Evolutionary conservation across 2,113 vertebrate species (phyloP).

Genomic region (Macrotis lagotis): DNA sequence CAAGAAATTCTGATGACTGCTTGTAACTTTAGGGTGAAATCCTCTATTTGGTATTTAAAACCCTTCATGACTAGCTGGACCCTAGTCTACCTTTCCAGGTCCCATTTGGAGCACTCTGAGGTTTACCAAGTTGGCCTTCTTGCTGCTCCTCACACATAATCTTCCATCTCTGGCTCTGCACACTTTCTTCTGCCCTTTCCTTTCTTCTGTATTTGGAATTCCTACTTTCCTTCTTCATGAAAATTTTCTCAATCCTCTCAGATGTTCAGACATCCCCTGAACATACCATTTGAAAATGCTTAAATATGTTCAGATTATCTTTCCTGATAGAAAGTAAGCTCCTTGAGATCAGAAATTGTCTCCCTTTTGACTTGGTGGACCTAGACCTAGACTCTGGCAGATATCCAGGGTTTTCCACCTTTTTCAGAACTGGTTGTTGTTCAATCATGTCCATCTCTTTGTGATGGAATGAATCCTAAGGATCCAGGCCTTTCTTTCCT

Average conservation of each 20-base stretch:
- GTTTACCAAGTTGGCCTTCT: background rate
- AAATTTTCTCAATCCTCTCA: background rate
- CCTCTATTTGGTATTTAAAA: background rate
- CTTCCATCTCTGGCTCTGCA: background rate
- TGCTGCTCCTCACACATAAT: background rate
- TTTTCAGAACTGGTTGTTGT: background rate
- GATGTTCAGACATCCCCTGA: background rate
- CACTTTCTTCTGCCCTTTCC: background rate
- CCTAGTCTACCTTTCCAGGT: background rate
- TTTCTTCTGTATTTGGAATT: background rate
- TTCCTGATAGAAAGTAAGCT: background rate
- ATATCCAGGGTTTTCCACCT: background rate
- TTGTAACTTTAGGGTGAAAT: background rate
- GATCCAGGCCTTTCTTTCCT: too few relatives aligned
- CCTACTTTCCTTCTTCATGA: background rate
- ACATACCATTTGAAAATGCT: background rate
- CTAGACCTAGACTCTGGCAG: background rate
- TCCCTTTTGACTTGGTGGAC: background rate
- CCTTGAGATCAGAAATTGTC: background rate
- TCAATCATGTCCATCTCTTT: too few relatives aligned
- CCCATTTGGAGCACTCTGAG: background rate
- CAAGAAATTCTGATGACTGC: background rate
- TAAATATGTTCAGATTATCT: background rate
- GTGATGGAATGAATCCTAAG: too few relatives aligned
- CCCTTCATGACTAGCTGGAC: background rate